Percentiles rank a stretch among this genome's conserved stretches.
These are phyloP conservation scores for Punctoribates punctum DNA, from an alignment of 2,888 invertebrate genomes.

Conservation along the genomic window DNA sequence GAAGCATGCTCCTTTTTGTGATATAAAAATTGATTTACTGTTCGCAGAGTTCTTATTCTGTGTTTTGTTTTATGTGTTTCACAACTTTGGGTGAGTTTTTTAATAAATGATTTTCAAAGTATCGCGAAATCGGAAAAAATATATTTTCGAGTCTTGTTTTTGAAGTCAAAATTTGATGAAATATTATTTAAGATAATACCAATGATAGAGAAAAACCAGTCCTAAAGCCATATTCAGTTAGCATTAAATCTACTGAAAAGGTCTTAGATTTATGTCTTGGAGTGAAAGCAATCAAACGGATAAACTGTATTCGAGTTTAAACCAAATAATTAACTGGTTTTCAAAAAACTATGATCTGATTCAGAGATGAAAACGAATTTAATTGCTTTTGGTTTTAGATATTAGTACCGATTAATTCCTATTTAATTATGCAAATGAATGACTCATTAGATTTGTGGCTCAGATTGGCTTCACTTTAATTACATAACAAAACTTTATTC, in stretches of 20 bases:
- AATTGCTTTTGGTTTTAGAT: no score
- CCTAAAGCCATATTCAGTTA: no score
- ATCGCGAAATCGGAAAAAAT: neutral
- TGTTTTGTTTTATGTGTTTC: neutral
- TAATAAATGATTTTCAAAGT: neutral
- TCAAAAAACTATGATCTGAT: neutral
- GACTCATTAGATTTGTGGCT: neutral
- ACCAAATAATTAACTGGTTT: no score
- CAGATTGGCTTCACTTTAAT: neutral
- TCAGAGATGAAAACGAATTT: neutral
- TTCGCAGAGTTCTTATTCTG: neutral
- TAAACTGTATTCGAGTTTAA: no score
- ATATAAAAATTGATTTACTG: neutral
- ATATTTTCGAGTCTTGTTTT: neutral
- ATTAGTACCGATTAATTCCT: neutral
- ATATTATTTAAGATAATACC: no score
- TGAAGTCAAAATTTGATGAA: no score
- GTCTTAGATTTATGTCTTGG: no score
- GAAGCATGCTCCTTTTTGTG: neutral
- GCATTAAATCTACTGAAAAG: no score
- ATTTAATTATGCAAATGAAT: slow-evolving; percentile 6
- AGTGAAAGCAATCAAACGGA: no score
- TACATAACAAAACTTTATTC: no score
- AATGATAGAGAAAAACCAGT: no score
- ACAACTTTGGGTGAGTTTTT: slow-evolving; percentile 5